Percentiles rank a stretch among this genome's conserved stretches.
Evolutionary conservation across 2,797 vertebrate genomes (phyloP).

Genomic region (Lophotriccus pileatus): DNA sequence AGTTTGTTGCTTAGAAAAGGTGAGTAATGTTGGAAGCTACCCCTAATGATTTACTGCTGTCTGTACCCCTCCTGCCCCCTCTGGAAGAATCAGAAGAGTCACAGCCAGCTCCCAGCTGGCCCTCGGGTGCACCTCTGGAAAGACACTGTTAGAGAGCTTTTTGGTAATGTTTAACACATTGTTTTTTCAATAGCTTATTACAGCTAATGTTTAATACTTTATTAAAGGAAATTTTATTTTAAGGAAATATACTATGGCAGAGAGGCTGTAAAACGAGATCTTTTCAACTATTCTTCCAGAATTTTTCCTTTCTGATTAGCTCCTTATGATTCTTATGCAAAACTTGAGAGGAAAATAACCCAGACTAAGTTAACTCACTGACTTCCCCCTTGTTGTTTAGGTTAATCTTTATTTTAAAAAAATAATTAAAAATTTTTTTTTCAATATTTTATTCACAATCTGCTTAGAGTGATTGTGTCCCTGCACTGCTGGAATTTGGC

Average conservation of each 20-base stretch:
- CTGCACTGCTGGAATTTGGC: not conserved
- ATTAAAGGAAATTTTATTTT: not conserved
- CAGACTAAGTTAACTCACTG: not conserved
- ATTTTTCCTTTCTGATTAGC: not conserved
- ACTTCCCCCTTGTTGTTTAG: not conserved
- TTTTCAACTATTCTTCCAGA: not conserved
- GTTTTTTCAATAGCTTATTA: not conserved
- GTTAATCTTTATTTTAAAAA: not conserved
- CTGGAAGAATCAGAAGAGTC: not conserved
- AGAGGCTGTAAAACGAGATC: not conserved
- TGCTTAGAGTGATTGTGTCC: not conserved
- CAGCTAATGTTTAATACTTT: not conserved
- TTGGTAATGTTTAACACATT: not conserved
- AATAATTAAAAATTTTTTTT: rapidly evolving
- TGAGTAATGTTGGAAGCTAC: not conserved
- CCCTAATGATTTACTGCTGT: not conserved
- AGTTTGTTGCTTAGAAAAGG: not conserved
- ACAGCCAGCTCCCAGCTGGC: not conserved
- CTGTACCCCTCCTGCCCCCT: not conserved
- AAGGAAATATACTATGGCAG: not conserved
- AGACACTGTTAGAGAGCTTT: not conserved
- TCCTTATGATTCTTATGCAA: not conserved
- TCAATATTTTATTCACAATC: not conserved
- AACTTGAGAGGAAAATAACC: not conserved
- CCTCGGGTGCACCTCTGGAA: not conserved